These are phyloP conservation scores for Oceanodroma tethys DNA, from an alignment of 2,113 vertebrate species.

Conservation along the genomic window DNA sequence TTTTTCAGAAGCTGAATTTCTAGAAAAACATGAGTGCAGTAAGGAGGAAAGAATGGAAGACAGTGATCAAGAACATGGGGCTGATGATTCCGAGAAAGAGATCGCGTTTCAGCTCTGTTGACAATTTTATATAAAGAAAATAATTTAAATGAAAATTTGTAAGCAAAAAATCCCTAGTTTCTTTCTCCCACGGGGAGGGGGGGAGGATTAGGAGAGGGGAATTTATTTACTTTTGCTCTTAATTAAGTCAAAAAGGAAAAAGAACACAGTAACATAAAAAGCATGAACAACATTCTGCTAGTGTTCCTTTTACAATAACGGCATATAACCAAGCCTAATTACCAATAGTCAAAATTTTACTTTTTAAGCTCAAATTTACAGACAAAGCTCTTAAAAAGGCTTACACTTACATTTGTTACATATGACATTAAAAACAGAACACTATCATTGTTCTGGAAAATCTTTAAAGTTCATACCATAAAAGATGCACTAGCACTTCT, in stretches of 20 bases:
- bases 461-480: neutral
- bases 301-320: neutral
- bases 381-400: neutral
- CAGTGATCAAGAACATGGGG: neutral
- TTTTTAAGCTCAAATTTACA: neutral
- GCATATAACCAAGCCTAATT: neutral
- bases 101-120: fast-evolving
- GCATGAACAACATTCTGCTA: neutral
- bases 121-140: neutral
- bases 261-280: neutral
- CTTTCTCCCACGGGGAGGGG: neutral
- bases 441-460: neutral
- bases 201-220: too few species aligned
- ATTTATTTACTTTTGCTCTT: neutral
- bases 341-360: neutral
- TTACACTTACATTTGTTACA: neutral
- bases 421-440: neutral
- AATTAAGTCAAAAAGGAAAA: neutral
- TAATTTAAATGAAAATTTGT: neutral
- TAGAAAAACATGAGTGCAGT: neutral
- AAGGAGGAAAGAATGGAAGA: neutral
- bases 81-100: neutral
- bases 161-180: neutral
- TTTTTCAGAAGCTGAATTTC: neutral
- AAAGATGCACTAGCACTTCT: neutral